Evolutionary conservation across 2,888 invertebrate genomes (phyloP).

Genomic region (Patella depressa): DNA sequence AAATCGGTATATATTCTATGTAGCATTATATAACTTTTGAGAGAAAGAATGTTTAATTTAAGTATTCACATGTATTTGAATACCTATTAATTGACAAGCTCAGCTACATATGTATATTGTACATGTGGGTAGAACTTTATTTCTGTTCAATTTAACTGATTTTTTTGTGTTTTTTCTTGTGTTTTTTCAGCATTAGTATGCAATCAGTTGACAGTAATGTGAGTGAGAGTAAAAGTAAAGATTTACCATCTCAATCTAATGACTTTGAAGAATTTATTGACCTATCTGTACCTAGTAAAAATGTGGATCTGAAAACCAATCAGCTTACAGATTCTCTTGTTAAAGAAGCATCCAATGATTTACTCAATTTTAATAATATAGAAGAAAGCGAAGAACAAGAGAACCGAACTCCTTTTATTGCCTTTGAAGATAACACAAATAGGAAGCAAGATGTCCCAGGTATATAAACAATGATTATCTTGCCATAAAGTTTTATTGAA

Average conservation of each 20-base stretch:
- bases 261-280: slow-evolving; percentile 63
- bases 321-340: slow-evolving; percentile 25
- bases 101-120: no score
- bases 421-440: slow-evolving; percentile 63
- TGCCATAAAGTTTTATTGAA: background rate
- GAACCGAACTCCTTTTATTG: slow-evolving; percentile 54
- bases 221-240: slow-evolving; percentile 13
- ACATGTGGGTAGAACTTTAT: no score
- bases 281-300: slow-evolving; percentile 53
- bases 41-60: no score
- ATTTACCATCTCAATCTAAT: slow-evolving; percentile 18
- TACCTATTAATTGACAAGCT: no score
- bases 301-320: slow-evolving; percentile 36
- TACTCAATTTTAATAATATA: slow-evolving; percentile 54
- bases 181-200: slow-evolving; percentile 37
- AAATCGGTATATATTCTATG: no score
- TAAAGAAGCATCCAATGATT: slow-evolving; percentile 41
- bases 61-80: no score
- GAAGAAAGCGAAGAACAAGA: slow-evolving; percentile 43
- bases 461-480: slow-evolving; percentile 24
- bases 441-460: slow-evolving; percentile 62
- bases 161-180: background rate
- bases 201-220: slow-evolving; percentile 33
- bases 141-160: background rate
- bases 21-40: no score